These are phyloP conservation scores for Pogona vitticeps DNA, from an alignment of 2,113 vertebrate species.

Conservation along the genomic window DNA sequence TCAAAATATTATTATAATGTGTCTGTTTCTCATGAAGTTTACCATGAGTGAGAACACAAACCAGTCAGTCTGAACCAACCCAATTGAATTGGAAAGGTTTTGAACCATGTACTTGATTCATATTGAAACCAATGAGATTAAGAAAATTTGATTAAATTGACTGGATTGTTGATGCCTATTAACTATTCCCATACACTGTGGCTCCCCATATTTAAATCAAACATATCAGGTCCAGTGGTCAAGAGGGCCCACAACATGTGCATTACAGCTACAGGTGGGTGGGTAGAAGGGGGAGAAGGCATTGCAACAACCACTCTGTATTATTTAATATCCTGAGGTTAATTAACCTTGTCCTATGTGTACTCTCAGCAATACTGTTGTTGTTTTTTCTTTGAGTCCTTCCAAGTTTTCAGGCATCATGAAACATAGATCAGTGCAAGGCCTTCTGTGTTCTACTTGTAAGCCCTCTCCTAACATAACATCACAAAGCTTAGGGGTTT, in stretches of 20 bases:
- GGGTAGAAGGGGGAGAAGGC: not conserved
- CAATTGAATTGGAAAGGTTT: not conserved
- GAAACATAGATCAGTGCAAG: conserved; percentile 65
- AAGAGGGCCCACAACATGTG: not conserved
- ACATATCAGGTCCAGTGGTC: not conserved
- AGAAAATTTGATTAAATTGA: not conserved
- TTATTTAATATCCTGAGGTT: conserved; percentile 18
- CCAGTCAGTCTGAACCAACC: not conserved
- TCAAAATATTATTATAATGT: not conserved
- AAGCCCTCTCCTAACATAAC: conserved; percentile 63
- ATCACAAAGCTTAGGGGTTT: conserved; percentile 54
- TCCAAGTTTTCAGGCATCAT: conserved; percentile 36
- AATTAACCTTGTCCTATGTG: conserved; percentile 17
- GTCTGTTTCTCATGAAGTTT: not conserved
- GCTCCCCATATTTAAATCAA: not conserved
- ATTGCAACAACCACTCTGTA: conserved; percentile 7
- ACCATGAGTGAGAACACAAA: not conserved
- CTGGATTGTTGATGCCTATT: not conserved
- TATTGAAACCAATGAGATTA: not conserved
- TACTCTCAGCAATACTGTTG: not conserved
- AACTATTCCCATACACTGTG: not conserved
- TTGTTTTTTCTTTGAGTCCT: conserved; percentile 28
- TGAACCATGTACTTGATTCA: too few relatives aligned
- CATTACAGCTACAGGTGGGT: too few relatives aligned
- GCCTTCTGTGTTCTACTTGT: conserved; percentile 46